Evolutionary conservation across 2,888 invertebrate genomes (phyloP).

Genomic region (Dryomyza anilis): DNA sequence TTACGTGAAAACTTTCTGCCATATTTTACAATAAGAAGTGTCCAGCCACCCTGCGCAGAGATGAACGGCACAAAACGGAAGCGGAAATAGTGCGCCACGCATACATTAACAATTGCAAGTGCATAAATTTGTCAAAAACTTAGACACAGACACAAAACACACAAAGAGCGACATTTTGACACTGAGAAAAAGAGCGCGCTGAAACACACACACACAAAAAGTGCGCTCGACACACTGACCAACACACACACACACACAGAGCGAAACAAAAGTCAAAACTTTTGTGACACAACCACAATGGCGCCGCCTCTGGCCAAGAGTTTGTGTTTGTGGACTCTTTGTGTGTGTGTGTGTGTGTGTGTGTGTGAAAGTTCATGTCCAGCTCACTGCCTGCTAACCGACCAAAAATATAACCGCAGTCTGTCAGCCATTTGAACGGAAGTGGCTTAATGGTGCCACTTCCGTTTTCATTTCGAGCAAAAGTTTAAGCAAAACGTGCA

Average conservation of each 20-base stretch:
- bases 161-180: background rate
- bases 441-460: conserved; percentile 21
- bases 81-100: background rate
- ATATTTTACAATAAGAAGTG: conserved; percentile 15
- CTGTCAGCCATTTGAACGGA: conserved; percentile 16
- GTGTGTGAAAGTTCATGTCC: background rate
- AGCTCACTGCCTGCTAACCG: too few species aligned
- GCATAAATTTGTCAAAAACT: conserved; percentile 9
- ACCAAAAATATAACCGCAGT: conserved; percentile 6
- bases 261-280: background rate
- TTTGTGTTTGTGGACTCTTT: too few species aligned
- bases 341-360: background rate
- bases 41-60: too few species aligned
- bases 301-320: conserved; percentile 7
- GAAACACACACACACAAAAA: too few species aligned
- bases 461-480: conserved; percentile 8
- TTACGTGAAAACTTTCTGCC: conserved; percentile 15
- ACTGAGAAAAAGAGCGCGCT: too few species aligned
- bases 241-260: background rate
- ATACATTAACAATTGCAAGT: conserved; percentile 17
- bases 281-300: background rate
- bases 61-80: background rate
- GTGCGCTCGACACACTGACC: too few species aligned
- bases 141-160: background rate
- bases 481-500: too few species aligned